phyloP scores from a whole-genome alignment of 2,797 vertebrate genomes.

The Clarias platycephalus region DNA sequence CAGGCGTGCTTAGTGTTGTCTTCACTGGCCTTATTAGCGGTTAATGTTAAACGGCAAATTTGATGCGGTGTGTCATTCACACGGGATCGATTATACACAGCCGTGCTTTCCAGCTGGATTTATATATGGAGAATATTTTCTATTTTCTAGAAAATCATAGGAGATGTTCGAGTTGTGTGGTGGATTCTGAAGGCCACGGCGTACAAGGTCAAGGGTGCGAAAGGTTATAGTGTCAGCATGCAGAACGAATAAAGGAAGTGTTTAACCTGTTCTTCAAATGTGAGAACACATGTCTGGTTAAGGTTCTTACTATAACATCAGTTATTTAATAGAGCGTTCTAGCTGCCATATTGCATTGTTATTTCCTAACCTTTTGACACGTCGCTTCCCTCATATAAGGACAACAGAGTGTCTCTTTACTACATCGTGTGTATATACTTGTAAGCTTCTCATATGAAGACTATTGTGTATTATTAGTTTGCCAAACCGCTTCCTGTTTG shows the following conservation, averaged over 20 bases:
- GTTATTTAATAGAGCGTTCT: neutral
- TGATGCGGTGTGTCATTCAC: constrained; percentile 26
- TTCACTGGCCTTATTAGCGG: constrained; percentile 9
- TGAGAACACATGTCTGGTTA: neutral
- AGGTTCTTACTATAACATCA: neutral
- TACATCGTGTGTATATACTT: too few relatives aligned
- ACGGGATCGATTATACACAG: constrained; percentile 8
- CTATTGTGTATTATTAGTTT: too few relatives aligned
- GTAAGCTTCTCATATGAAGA: too few relatives aligned
- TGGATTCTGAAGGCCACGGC: neutral
- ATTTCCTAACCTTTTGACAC: neutral
- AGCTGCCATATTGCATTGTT: neutral
- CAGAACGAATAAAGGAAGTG: neutral
- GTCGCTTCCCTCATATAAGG: too few relatives aligned
- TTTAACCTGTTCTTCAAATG: neutral
- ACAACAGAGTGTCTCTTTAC: too few relatives aligned
- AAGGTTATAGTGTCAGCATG: neutral
- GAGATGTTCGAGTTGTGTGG: neutral
- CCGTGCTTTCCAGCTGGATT: constrained; percentile 22
- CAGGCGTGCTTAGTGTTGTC: neutral
- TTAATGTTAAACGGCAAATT: constrained; percentile 5
- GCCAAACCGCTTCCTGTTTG: too few relatives aligned
- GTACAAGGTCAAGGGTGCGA: neutral
- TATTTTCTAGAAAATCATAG: neutral
- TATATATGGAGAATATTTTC: neutral